Percentiles rank a stretch among this genome's conserved stretches.
Conservation (phyloP, 2,797 vertebrate species). For the Platyrinchus mystaceus region DNA sequence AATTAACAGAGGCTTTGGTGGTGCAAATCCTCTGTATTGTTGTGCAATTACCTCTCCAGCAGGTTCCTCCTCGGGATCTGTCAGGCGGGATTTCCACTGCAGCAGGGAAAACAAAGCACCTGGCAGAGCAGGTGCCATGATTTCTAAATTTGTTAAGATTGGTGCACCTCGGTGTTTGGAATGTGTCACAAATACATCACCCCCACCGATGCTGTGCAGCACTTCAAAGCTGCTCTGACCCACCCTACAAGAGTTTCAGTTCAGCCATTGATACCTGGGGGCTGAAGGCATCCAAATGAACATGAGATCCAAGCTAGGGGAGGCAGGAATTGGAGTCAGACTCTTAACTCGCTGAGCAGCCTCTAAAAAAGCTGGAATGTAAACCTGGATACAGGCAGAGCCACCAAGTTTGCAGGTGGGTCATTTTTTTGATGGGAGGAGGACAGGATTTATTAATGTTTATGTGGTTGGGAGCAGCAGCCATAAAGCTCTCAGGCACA, state of each 20-base stretch:
- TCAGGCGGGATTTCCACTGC: constrained; percentile 9
- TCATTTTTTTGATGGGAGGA: neutral
- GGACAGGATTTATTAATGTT: constrained; percentile 1
- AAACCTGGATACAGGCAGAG: neutral
- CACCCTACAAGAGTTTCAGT: neutral
- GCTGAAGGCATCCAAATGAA: neutral
- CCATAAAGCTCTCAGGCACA: neutral
- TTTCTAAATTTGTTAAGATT: neutral
- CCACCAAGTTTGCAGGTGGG: neutral
- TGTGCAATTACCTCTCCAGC: constrained; percentile 3
- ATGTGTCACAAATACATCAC: neutral
- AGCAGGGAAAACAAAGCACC: neutral
- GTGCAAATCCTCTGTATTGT: neutral
- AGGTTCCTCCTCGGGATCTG: neutral
- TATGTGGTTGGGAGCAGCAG: neutral
- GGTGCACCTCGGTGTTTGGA: neutral
- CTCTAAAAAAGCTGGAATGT: neutral
- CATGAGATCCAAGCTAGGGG: neutral
- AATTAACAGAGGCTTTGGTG: neutral
- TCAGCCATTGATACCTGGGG: neutral
- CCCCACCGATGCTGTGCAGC: neutral
- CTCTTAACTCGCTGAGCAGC: neutral
- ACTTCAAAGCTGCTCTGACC: neutral
- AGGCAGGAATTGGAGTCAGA: neutral
- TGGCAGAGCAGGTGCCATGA: neutral